Evolutionary conservation across 2,797 vertebrate species (phyloP), one percentile per base, ranked within the genome.

Genomic region (Poeciliopsis gracilis): DNA sequence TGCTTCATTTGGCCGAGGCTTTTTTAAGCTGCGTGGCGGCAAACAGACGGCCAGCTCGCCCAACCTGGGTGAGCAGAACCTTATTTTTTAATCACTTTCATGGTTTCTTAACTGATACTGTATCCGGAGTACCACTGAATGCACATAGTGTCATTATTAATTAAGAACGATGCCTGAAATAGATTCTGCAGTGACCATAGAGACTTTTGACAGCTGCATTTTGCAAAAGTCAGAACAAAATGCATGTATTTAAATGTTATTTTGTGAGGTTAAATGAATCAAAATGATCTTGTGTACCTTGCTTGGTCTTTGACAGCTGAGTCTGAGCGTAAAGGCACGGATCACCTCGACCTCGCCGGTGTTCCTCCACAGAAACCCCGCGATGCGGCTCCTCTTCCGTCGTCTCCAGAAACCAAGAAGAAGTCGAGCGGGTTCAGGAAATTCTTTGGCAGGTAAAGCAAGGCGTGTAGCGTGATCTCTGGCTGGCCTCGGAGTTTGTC

Each of bases 1-100:
- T 9, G 94, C 97, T 3, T 99, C 97, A 0, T 99, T 99, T 59
- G 98, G 98, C 55, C 96, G 98, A 0, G 97, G 98, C 23, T 98
- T 99, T 87, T 98, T 99, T 88, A 99, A 97, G 93, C 94, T 97
- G 75, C 98, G 97, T 73, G 96, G 94, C 66, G 96, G 93, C 84
- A 99, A 98, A 88, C 96, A 97, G 85, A 94, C 97, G 0, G 92
- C 94, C 9, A 98, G 97, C 55, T 79, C 96, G 0, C 96, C 97
- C 0, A 97, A 97, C 85, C 94, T 99, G 70, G 96, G 98, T 98
- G 93, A 41, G 95, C 45, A 70, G 63, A 30, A 46, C 36, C 13
- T 1, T 30, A 3, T 15, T 43, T 36, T 63, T 18, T 63, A 16
- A 33, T 18, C 2, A 15, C 16, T 4, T 66, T 66, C 4, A 55